Evolutionary conservation across 2,797 vertebrate genomes (phyloP).

Genomic region (Otolemur crassicaudatus): DNA sequence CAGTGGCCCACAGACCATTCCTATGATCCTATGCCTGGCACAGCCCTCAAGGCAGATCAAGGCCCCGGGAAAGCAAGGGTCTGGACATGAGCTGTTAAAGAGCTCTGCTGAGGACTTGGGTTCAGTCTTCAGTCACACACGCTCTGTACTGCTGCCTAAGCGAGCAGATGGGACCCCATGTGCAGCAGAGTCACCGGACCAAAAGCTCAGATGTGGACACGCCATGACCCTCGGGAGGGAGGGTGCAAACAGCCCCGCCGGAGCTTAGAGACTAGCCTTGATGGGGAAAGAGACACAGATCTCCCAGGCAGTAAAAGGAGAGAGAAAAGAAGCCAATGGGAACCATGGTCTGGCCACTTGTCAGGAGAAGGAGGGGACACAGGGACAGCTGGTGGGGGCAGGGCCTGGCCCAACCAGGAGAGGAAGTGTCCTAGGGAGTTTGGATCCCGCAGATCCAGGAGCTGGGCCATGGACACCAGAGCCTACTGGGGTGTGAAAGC

Average conservation of each 20-base stretch:
- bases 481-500: neutral
- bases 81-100: neutral
- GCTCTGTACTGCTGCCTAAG: neutral
- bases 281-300: neutral
- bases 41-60: neutral
- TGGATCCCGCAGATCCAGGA: neutral
- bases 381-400: neutral
- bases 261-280: neutral
- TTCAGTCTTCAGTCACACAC: neutral
- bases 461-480: neutral
- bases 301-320: neutral
- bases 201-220: neutral
- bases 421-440: neutral
- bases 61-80: neutral
- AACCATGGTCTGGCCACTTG: neutral
- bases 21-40: too few species aligned
- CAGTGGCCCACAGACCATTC: too few species aligned
- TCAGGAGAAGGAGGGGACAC: neutral
- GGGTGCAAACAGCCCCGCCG: neutral
- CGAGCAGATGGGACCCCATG: rapidly evolving
- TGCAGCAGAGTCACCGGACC: neutral
- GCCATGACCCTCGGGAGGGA: neutral
- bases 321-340: neutral
- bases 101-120: neutral
- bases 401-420: neutral